Evolutionary conservation across 2,113 vertebrate genomes (phyloP).

Genomic region (Cavia aperea): DNA sequence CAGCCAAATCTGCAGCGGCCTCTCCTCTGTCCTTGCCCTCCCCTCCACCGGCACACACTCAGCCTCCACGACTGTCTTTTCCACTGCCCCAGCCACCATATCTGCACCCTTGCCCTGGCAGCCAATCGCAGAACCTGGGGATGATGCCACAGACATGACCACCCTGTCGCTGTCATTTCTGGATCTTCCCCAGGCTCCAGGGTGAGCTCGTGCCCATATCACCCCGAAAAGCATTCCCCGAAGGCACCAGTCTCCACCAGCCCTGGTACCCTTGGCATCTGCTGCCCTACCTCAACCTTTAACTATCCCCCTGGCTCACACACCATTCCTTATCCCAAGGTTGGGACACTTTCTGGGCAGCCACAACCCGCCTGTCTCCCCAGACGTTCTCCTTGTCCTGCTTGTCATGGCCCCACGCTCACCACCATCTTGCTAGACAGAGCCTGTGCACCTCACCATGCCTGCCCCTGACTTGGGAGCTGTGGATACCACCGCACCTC

Average conservation of each 20-base stretch:
- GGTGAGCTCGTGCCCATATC: not conserved
- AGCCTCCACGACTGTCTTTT: no score
- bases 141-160: not conserved
- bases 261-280: not conserved
- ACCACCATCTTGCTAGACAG: not conserved
- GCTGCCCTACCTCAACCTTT: not conserved
- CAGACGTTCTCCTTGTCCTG: not conserved
- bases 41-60: no score
- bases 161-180: not conserved
- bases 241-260: not conserved
- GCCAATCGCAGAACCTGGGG: not conserved
- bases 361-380: not conserved
- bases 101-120: not conserved
- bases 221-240: not conserved
- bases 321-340: not conserved
- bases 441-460: not conserved
- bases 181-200: not conserved
- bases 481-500: not conserved
- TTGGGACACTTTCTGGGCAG: not conserved
- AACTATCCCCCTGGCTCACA: not conserved
- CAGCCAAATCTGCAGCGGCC: not conserved
- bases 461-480: not conserved
- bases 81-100: not conserved
- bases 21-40: no score
- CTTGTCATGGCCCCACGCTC: not conserved